Evolutionary conservation across 2,797 vertebrate genomes (phyloP).

Genomic region (Merluccius polli): DNA sequence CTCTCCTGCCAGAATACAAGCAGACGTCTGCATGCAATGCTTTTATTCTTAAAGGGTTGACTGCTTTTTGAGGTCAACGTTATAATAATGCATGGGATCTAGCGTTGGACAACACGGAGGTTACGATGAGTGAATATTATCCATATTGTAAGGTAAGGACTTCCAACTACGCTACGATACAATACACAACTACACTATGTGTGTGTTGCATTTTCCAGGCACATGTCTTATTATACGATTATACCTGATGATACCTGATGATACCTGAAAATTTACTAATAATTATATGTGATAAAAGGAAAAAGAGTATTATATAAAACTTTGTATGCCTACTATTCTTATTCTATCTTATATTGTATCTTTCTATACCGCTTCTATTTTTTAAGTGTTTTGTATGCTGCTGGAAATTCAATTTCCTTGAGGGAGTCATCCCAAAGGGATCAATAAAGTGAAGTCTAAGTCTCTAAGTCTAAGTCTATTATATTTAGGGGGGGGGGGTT

Average conservation of each 20-base stretch:
- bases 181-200: too few relatives aligned
- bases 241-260: too few relatives aligned
- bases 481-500: not conserved
- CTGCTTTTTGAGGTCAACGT: not conserved
- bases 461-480: too few relatives aligned
- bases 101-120: not conserved
- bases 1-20: not conserved
- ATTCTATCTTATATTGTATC: too few relatives aligned
- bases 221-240: too few relatives aligned
- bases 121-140: conserved; percentile 50
- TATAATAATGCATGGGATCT: not conserved
- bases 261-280: not conserved
- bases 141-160: conserved; percentile 64
- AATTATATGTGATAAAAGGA: not conserved
- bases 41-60: not conserved
- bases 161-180: too few relatives aligned
- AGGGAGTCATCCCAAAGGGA: too few relatives aligned
- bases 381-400: too few relatives aligned
- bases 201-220: not conserved
- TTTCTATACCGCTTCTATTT: too few relatives aligned
- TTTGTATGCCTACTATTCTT: too few relatives aligned
- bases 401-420: too few relatives aligned
- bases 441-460: too few relatives aligned
- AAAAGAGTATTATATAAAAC: not conserved
- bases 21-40: not conserved